Conservation (phyloP, 2,888 invertebrate genomes). For the Drosophila eohydei region DNA sequence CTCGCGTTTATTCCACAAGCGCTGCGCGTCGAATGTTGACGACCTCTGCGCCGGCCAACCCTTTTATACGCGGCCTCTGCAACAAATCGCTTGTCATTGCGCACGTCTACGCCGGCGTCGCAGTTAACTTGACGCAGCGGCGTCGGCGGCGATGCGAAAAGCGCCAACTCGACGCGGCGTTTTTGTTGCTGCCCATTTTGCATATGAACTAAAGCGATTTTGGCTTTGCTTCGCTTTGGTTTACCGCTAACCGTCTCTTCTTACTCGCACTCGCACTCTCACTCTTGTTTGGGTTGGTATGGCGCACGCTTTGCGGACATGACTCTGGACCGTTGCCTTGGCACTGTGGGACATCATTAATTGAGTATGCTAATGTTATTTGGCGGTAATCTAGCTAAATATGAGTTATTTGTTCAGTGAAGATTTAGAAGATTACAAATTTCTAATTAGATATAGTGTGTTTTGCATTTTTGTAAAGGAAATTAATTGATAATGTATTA, state of each 20-base stretch:
- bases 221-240: constrained; percentile 34
- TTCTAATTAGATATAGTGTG: no score
- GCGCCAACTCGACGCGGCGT: constrained; percentile 29
- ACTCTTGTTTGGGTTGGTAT: constrained; percentile 26
- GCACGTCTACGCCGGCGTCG: constrained; percentile 26
- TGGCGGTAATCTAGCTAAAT: background rate
- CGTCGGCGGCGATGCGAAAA: constrained; percentile 60
- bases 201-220: constrained; percentile 52
- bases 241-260: constrained; percentile 43
- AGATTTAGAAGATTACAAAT: no score
- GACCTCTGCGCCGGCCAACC: constrained; percentile 59
- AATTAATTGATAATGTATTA: no score
- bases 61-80: constrained; percentile 73
- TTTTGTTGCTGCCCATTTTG: constrained; percentile 42
- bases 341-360: constrained; percentile 32
- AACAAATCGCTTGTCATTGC: constrained; percentile 39
- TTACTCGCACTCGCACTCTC: constrained; percentile 39
- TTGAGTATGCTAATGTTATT: background rate
- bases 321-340: constrained; percentile 35
- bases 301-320: constrained; percentile 33
- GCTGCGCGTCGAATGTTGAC: constrained; percentile 68
- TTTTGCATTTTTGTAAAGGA: no score
- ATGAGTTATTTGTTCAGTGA: background rate
- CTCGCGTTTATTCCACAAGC: constrained; percentile 50
- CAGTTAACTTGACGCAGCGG: constrained; percentile 4